Conservation (phyloP, 1,140 invertebrate species). For the Drosophila ambigua region DNA sequence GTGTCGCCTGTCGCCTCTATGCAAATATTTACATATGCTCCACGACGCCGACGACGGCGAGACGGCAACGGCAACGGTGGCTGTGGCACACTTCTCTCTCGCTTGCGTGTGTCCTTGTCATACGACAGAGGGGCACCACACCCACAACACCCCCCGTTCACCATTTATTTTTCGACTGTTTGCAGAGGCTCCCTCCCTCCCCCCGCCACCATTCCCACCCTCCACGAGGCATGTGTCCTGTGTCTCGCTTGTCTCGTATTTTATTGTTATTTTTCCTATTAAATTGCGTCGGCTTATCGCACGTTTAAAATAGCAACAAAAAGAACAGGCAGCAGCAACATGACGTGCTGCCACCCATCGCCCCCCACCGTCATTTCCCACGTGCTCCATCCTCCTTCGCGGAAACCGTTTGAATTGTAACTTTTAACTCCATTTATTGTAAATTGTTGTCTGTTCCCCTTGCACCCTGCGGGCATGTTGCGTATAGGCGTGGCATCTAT, state of each 20-base stretch:
- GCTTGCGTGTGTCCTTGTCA: constrained; percentile 56
- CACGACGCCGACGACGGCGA: constrained; percentile 42
- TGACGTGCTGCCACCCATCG: constrained; percentile 1
- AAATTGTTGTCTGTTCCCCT: constrained; percentile 63
- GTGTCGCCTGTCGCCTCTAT: constrained; percentile 53
- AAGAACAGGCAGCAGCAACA: constrained; percentile 34
- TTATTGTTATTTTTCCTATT: constrained; percentile 83
- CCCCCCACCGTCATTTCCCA: background rate
- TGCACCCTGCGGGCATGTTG: constrained; percentile 32
- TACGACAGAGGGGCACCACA: background rate
- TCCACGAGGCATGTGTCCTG: constrained; percentile 16
- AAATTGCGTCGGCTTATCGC: constrained; percentile 81
- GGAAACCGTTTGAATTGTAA: constrained; percentile 73
- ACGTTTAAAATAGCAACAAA: constrained; percentile 75
- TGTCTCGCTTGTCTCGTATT: constrained; percentile 66
- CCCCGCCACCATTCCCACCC: background rate
- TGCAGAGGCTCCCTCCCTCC: constrained; percentile 34
- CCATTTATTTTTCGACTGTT: constrained; percentile 77
- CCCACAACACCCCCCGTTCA: constrained; percentile 1
- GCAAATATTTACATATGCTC: constrained; percentile 80
- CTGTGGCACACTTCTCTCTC: constrained; percentile 61
- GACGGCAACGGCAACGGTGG: constrained; percentile 1
- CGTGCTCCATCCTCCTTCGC: constrained; percentile 2
- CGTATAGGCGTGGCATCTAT: constrained; percentile 72
- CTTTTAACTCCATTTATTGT: constrained; percentile 82